Evolutionary conservation across 2,797 vertebrate genomes (phyloP), one percentile per base, ranked within the genome.

Genomic region (Potorous gilbertii): DNA sequence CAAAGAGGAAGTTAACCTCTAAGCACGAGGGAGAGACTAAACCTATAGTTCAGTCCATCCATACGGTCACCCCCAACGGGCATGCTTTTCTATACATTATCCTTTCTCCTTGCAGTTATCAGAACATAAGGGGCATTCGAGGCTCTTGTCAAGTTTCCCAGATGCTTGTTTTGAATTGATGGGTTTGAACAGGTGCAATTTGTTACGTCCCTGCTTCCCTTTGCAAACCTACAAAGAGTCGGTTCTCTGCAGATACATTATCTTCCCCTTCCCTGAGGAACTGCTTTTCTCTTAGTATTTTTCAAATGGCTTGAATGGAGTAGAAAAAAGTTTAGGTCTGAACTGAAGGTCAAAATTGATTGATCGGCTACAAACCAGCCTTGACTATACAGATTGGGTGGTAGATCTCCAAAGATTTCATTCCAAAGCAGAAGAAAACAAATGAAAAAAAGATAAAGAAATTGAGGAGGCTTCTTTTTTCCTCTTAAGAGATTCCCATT

Each of bases 131-230:
- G 94, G 95, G 97, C 96, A 96, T 97, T 97, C 96, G 96, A 98
- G 92, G 97, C 96, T 97, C 97, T 97, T 98, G 97, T 96, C 97
- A 98, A 96, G 91, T 97, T 98, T 98, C 98, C 96, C 97, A 98
- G 98, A 98, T 98, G 95, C 96, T 98, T 97, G 91, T 98, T 98
- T 98, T 97, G 96, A 98, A 98, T 96, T 98, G 97, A 98, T 98
- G 96, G 94, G 56, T 97, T 98, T 97, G 97, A 98, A 95, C 92
- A 96, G 96, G 91, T 98, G 95, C 94, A 98, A 97, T 98, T 98
- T 98, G 95, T 98, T 98, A 97, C 74, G 93, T 62, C 46, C 96
- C 97, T 97, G 97, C 91, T 95, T 97, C 59, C 95, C 89, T 94
- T 92, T 97, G 96, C 92, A 94, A 50, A 66, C 87, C 96, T 94